These are phyloP conservation scores for Hyposoter didymator DNA, from an alignment of 2,888 invertebrate genomes.

Conservation along the genomic window DNA sequence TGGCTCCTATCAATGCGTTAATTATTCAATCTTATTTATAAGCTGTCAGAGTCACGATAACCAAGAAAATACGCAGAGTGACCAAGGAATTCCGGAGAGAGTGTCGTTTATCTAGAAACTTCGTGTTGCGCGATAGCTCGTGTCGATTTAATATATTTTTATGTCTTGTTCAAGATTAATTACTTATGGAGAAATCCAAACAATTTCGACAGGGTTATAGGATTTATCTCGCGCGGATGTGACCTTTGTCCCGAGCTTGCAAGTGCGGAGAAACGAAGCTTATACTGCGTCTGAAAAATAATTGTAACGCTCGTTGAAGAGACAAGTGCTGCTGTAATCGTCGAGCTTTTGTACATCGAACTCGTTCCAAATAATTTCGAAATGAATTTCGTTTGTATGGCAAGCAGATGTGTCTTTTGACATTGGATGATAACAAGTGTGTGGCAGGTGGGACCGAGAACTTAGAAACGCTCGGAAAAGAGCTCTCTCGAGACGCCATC, in stretches of 20 bases:
- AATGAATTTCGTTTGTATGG: neutral
- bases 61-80: constrained; percentile 18
- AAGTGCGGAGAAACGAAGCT: neutral
- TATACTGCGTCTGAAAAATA: neutral
- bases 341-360: neutral
- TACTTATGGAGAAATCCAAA: constrained; percentile 10
- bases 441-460: neutral
- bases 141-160: constrained; percentile 34
- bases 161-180: neutral
- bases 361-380: neutral
- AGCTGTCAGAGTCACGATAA: constrained; percentile 15
- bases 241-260: neutral
- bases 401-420: constrained; percentile 11
- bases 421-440: neutral
- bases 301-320: neutral
- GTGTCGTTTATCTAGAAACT: constrained; percentile 28
- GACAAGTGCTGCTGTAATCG: neutral
- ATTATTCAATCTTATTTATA: constrained; percentile 46
- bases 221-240: constrained; percentile 16
- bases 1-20: constrained; percentile 26
- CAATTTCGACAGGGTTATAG: constrained; percentile 23
- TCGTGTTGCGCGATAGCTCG: constrained; percentile 36
- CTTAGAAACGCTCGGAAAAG: neutral
- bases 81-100: neutral
- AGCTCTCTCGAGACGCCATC: neutral